phyloP scores from a whole-genome alignment of 2,113 vertebrate genomes.

The Illadopsis cleaveri region DNA sequence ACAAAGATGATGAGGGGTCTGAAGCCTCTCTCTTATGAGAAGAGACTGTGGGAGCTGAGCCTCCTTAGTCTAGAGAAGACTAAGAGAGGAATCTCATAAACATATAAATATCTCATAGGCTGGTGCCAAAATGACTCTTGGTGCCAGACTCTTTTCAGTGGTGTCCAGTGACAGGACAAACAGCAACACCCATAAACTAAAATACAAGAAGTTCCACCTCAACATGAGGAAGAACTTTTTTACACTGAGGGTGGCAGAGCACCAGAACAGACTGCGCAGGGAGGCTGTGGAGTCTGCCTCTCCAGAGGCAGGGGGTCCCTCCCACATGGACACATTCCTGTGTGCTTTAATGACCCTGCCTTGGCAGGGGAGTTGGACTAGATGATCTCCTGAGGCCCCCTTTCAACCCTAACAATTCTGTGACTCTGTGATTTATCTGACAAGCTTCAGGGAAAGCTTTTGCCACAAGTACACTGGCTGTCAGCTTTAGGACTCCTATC shows the following conservation, averaged over 20 bases:
- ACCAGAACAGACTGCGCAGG: neutral
- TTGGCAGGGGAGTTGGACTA: no score
- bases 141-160: neutral
- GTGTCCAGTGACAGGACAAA: neutral
- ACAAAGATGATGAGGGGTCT: neutral
- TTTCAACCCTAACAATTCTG: neutral
- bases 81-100: neutral
- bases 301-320: fast-evolving
- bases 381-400: neutral
- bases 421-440: neutral
- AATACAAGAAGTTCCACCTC: neutral
- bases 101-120: neutral
- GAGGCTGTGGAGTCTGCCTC: neutral
- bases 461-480: neutral
- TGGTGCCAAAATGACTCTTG: neutral
- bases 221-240: neutral
- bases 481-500: neutral
- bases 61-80: neutral
- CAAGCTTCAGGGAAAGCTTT: neutral
- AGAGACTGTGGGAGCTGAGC: neutral
- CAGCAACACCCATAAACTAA: neutral
- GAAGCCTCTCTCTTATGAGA: neutral
- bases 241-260: neutral
- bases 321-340: neutral
- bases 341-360: neutral